These are phyloP conservation scores for crab-eating macaque (Macaca fascicularis) DNA, from an alignment of 2,113 vertebrate species.

Conservation along the genomic window T2T-MFA8v1.1 NC_088386.1:89107501-89108000, in stretches of 20 bases:
- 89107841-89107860: conserved; percentile 1
- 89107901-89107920: conserved; percentile 71
- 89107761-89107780: conserved; percentile 53
- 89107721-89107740: background rate
- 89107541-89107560: background rate
- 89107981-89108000: conserved; percentile 30
- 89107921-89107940: conserved; percentile 66
- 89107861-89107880: conserved; percentile 67
- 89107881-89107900: conserved; percentile 58
- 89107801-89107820: conserved; percentile 43
- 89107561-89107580: background rate
- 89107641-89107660: background rate
- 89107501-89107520: background rate
- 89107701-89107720: background rate
- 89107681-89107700: conserved; percentile 40
- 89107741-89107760: background rate
- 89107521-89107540: background rate
- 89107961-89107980: conserved; percentile 71
- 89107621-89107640: background rate
- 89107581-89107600: background rate
- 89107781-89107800: background rate
- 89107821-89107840: conserved; percentile 65
- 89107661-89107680: background rate
- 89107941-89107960: conserved; percentile 70
- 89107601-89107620: background rate